These are phyloP conservation scores for Apodemus sylvaticus DNA, from an alignment of 2,113 vertebrate species.

Conservation along the genomic window DNA sequence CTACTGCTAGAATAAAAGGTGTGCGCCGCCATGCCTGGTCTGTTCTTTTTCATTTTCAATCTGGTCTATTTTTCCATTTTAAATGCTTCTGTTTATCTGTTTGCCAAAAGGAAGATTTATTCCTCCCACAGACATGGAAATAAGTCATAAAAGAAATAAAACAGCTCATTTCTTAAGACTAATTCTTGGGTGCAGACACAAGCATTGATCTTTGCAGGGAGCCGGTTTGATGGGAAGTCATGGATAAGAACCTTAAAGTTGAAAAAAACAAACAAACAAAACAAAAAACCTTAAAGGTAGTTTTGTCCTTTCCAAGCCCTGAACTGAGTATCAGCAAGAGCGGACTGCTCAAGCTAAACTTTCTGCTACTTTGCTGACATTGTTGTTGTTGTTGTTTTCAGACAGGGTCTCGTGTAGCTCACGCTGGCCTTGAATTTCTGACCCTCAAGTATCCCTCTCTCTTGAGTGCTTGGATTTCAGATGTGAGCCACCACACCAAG, in stretches of 20 bases:
- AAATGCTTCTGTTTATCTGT: conserved; percentile 11
- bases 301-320: background rate
- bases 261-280: no score
- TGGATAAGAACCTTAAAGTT: background rate
- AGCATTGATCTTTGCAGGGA: background rate
- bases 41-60: background rate
- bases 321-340: no score
- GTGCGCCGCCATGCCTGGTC: background rate
- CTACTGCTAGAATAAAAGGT: background rate
- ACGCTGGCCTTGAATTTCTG: background rate
- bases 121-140: background rate
- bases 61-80: background rate
- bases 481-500: background rate
- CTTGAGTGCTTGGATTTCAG: no score
- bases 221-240: background rate
- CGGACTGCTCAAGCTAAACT: background rate
- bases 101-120: conserved; percentile 7
- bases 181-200: background rate
- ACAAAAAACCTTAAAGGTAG: background rate
- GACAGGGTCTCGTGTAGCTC: no score
- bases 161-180: background rate
- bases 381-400: background rate
- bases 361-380: background rate
- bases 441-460: background rate
- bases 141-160: background rate